Base-by-base conservation (phyloP, 2,888 invertebrate genomes). In the Nomada hirtipes region DNA sequence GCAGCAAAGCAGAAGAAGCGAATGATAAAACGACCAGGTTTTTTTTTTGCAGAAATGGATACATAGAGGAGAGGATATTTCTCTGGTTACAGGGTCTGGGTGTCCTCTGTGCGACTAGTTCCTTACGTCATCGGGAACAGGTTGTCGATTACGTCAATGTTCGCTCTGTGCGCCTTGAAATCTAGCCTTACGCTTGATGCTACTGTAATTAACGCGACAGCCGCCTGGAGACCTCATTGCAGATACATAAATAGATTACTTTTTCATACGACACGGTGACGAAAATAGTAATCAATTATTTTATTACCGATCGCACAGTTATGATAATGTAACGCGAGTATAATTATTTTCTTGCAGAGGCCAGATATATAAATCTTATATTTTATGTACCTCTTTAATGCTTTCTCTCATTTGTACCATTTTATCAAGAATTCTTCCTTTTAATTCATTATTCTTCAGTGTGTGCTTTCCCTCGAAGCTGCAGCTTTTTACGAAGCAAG, bases 81-180 rank as follows among this genome's bases (percentile, higher is more conserved):
- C 55, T 75, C 55, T 61, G 57, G 74, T 78, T 79, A 79, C 64
- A 68, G 63, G 53, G 78, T 69, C 76, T 85, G 67, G 70, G 23
- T 82, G 82, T 82, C 85, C 88, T 88, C 80, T 70, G 64, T 69
- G 20, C 68, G 63, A 82, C 76, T 79, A 80, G 70, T 75, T 76
- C 36, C 70, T 88, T 88, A 52, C 88, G 69, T 88, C 88, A 88
- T 69, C 60, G 76, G 57, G 81, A 88, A 87, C 88, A 84, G 81
- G 86, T 88, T 80, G 79, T 60, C 63, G 82, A 75, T 88, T 88
- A 87, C 88, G 79, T 88, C 87, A 85, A 84, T 82, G 57, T 68
- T 61, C 59, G 55, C 57, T 50, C 26, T 36, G 59, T 60, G 36
- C 44, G 75, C 67, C 80, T 82, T 72, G 82, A 81, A 76, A 81